Evolutionary conservation across 2,888 invertebrate genomes (phyloP), one percentile per base, ranked within the genome.

Genomic region (Hypercompe scribonia): DNA sequence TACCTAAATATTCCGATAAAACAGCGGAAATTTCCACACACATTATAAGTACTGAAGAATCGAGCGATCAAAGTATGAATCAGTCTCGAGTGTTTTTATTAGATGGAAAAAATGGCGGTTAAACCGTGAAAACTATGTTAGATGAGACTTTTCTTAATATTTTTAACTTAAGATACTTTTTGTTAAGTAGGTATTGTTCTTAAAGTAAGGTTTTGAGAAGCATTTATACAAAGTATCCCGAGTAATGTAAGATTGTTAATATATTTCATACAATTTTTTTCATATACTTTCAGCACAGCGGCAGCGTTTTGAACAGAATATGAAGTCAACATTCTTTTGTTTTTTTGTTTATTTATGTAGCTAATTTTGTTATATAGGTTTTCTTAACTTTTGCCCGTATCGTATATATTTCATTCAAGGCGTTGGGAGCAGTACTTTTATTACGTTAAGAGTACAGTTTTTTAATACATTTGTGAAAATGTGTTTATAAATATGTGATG

Each of bases 21-120:
- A 54, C 61, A 36, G 72, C 73, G 86, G 82, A 86, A 86, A 80
- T 73, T 86, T 86, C 84, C 83, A 70, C 70, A 64, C 72, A 75
- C 50, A 46, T 21, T 46, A 74, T 74, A 71, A 68, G 28, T 31
- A 24, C 33, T 72, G 64, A 70, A 65, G 64, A 73, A 73, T 75
- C 73, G 72, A 74, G 65, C 73, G 66, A 70, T 72, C 36, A 74
- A 75, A 66, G n/a, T 64, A 39, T 73, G 73, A 73, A 63, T 76
- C 68, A 68, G n/a, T 71, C 65, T 64, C 5, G 54, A 64, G 39
- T 58, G 42, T 58, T 31, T 39, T 65, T 46, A 68, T 58, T 65
- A 39, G 31, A 54, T 65, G 24, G 36, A 68, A 50, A 67, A n/a
- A 68, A 67, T 18, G 61, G 21, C 5, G 72, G 11, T 0, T 36